Evolutionary conservation across 2,888 invertebrate genomes (phyloP), one percentile per base, ranked within the genome.

Genomic region (Tanytarsus gracilentus): DNA sequence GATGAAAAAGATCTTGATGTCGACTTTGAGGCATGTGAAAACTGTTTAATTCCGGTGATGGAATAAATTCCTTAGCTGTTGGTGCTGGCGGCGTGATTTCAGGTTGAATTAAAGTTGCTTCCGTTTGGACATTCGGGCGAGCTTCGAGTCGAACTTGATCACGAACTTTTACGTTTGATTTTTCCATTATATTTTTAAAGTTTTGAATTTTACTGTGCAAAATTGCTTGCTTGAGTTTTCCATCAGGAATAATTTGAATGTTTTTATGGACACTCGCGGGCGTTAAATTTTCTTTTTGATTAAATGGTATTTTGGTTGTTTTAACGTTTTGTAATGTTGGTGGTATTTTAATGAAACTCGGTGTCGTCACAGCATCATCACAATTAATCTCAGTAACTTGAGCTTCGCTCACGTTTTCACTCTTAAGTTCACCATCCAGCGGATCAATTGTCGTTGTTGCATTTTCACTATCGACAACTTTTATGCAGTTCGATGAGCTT

Each of bases 191-290:
- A 29, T 58, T 3, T 40, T 48, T 58, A 18, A 58, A 30, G n/a
- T 44, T 27, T 29, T 58, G 44, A 9, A 29, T 18, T 8, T 58
- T 58, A 14, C 48, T 58, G 18, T 58, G 18, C 6, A 58, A 21
- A 9, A 58, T 27, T n/a, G 48, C 48, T 58, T 58, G 44, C 29
- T 48, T 58, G n/a, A 58, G 6, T 30, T 44, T 58, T 4, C n/a
- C 48, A 16, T 58, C 29, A n/a, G n/a, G n/a, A n/a, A n/a, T n/a
- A n/a, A n/a, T n/a, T n/a, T n/a, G n/a, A n/a, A n/a, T n/a, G n/a
- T n/a, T n/a, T n/a, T n/a, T n/a, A n/a, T n/a, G n/a, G n/a, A n/a
- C n/a, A n/a, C n/a, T n/a, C n/a, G n/a, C n/a, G n/a, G n/a, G n/a
- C n/a, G n/a, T n/a, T n/a, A n/a, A n/a, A n/a, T n/a, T n/a, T n/a